phyloP scores from a whole-genome alignment of 2,797 vertebrate species.

The Bufotes viridis region DNA sequence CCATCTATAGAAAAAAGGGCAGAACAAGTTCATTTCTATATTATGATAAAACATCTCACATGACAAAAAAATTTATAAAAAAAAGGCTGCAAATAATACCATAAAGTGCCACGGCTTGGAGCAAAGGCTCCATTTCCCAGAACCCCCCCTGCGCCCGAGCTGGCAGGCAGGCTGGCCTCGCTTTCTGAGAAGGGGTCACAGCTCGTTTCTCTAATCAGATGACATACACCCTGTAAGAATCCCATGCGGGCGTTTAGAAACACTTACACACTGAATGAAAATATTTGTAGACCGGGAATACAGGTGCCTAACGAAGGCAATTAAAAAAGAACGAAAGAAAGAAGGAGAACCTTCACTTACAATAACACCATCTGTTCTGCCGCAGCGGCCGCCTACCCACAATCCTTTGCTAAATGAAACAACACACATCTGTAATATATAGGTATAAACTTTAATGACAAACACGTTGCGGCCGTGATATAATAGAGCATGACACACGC shows the following conservation, averaged over 20 bases:
- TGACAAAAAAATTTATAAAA: background rate
- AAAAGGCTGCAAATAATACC: background rate
- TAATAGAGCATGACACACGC: background rate
- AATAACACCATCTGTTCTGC: conserved; percentile 59
- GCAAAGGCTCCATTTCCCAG: conserved; percentile 10
- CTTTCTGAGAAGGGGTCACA: conserved; percentile 39
- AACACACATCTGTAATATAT: conserved; percentile 10
- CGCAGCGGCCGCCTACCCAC: conserved; percentile 1
- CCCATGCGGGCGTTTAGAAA: conserved; percentile 41
- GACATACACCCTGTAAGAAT: conserved; percentile 54
- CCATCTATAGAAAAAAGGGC: background rate
- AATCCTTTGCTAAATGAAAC: conserved; percentile 29
- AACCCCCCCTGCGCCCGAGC: conserved; percentile 13
- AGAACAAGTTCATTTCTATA: background rate
- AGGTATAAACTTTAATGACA: conserved; percentile 13
- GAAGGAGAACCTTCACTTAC: conserved; percentile 29
- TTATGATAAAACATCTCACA: background rate
- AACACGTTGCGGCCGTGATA: background rate
- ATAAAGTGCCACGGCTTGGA: background rate
- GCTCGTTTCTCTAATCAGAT: conserved; percentile 58
- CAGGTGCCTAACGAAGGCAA: conserved; percentile 58
- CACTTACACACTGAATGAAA: conserved; percentile 56
- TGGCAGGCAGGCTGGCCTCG: background rate
- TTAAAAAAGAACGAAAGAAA: conserved; percentile 34
- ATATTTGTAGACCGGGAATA: conserved; percentile 58